Evolutionary conservation across 2,113 vertebrate genomes (phyloP).

Genomic region (Pipra filicauda): DNA sequence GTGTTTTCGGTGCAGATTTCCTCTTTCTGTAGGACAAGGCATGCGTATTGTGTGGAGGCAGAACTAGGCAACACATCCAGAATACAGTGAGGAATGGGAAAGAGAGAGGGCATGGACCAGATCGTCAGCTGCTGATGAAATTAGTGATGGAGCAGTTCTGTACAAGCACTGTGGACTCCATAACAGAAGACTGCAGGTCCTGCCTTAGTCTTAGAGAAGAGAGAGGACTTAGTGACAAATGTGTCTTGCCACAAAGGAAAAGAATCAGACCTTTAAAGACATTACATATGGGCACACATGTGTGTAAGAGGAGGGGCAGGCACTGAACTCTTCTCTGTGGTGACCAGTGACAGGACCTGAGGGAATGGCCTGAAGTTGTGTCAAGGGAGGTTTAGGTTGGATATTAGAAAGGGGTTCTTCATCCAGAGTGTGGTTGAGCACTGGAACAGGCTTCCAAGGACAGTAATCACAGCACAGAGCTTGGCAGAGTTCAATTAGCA

Average conservation of each 20-base stretch:
- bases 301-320: neutral
- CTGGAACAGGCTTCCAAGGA: neutral
- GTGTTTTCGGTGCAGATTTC: neutral
- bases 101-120: too few relatives aligned
- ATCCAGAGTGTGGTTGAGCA: neutral
- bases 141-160: neutral
- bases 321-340: neutral
- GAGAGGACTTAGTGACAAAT: neutral
- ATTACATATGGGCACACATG: fast-evolving
- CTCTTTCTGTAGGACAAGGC: neutral
- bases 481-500: neutral
- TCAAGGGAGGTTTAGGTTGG: neutral
- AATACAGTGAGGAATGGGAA: neutral
- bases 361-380: neutral
- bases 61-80: neutral
- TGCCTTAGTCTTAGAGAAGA: neutral
- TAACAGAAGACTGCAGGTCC: neutral
- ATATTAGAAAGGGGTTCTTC: neutral
- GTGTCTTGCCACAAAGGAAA: neutral
- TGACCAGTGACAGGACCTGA: neutral
- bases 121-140: neutral
- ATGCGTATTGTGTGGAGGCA: neutral
- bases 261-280: neutral
- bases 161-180: neutral
- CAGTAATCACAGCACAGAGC: neutral